phyloP scores from a whole-genome alignment of 2,888 invertebrate genomes.

The Sarcophaga carnaria region DNA sequence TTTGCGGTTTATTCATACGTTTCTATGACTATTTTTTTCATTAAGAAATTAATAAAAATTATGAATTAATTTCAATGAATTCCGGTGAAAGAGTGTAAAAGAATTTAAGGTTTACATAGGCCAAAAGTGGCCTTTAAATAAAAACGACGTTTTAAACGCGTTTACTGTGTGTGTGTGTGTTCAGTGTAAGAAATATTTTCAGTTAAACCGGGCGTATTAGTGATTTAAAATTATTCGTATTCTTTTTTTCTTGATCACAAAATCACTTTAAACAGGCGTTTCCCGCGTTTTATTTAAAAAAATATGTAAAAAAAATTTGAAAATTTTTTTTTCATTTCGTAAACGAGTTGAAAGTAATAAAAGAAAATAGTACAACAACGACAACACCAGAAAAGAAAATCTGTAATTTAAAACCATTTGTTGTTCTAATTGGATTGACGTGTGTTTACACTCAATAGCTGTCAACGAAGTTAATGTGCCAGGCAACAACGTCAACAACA shows the following conservation, averaged over 20 bases:
- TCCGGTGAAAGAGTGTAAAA: constrained; percentile 1
- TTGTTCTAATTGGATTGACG: constrained; percentile 69
- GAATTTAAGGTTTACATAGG: constrained; percentile 12
- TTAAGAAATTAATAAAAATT: constrained; percentile 18
- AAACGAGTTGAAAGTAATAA: neutral
- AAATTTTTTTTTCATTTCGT: too few species aligned
- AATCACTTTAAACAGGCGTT: neutral
- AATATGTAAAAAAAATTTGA: neutral
- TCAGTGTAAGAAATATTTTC: too few species aligned
- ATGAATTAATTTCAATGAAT: constrained; percentile 32
- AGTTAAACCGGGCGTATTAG: neutral
- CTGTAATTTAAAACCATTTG: constrained; percentile 66
- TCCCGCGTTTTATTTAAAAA: neutral
- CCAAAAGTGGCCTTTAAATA: neutral
- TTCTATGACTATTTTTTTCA: constrained; percentile 19
- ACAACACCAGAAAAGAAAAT: constrained; percentile 22
- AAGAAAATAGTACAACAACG: constrained; percentile 25
- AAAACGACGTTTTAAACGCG: too few species aligned
- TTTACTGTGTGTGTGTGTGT: too few species aligned
- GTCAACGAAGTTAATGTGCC: constrained; percentile 3
- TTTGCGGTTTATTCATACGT: constrained; percentile 33
- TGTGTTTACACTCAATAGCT: constrained; percentile 59
- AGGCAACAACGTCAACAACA: constrained; percentile 1
- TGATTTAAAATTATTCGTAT: neutral
- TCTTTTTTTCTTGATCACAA: neutral